A percentile compares a stretch with the other conserved stretches of the same genome.
phyloP scores from a whole-genome alignment of 1,140 invertebrate genomes.

The Thaumatotibia leucotreta region DNA sequence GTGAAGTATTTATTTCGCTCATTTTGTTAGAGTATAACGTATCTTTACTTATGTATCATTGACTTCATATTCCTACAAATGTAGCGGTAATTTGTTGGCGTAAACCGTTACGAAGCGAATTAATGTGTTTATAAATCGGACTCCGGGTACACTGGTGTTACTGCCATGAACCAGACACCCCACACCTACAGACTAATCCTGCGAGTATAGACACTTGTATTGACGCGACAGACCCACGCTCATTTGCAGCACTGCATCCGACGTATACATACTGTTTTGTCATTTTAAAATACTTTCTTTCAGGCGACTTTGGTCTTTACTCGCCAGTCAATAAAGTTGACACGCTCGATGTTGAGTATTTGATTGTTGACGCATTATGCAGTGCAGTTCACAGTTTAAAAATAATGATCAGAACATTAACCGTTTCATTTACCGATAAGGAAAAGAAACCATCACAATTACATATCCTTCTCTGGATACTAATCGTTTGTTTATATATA shows the following conservation, averaged over 20 bases:
- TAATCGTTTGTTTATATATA: too few relatives aligned
- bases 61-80: too few relatives aligned
- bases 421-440: not conserved
- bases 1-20: too few relatives aligned
- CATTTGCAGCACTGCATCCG: slow-evolving; percentile 60
- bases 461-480: too few relatives aligned
- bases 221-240: slow-evolving; percentile 39
- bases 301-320: not conserved
- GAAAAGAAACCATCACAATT: too few relatives aligned
- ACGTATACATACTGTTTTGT: slow-evolving; percentile 19
- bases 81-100: too few relatives aligned
- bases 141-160: not conserved
- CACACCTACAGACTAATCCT: not conserved
- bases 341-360: not conserved
- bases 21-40: too few relatives aligned
- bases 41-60: too few relatives aligned
- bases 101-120: not conserved
- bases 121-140: not conserved
- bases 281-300: not conserved
- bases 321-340: not conserved
- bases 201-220: not conserved
- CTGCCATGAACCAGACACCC: not conserved
- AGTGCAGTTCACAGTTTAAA: not conserved
- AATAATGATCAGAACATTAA: not conserved
- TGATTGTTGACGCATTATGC: slow-evolving; percentile 7